Evolutionary conservation across 2,113 vertebrate genomes (phyloP).

Genomic region (Cryptomyrus ogoouensis): DNA sequence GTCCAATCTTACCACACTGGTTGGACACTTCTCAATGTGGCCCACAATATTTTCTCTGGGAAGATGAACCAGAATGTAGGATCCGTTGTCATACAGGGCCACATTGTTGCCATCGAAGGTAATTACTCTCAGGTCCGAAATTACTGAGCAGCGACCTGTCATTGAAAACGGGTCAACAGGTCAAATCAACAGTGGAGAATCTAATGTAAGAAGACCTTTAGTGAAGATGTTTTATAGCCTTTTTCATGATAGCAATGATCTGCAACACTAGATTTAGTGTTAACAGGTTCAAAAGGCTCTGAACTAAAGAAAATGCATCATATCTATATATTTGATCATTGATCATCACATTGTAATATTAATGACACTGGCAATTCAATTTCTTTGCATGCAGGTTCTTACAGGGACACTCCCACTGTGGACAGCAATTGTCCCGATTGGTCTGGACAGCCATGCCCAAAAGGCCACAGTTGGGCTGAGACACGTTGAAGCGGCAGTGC

Average conservation of each 20-base stretch:
- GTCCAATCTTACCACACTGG: constrained; percentile 71
- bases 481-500: constrained; percentile 78
- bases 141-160: constrained; percentile 86
- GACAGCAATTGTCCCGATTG: constrained; percentile 86
- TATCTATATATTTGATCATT: neutral
- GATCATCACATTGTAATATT: neutral
- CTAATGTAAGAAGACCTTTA: neutral
- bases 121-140: constrained; percentile 89
- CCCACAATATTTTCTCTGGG: constrained; percentile 83
- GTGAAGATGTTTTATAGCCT: neutral
- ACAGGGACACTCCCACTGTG: constrained; percentile 96
- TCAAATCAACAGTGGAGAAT: neutral
- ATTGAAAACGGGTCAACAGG: constrained; percentile 21
- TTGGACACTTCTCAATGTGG: constrained; percentile 87
- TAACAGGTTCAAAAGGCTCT: neutral
- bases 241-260: neutral
- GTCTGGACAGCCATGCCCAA: constrained; percentile 84
- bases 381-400: constrained; percentile 40
- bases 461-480: constrained; percentile 82
- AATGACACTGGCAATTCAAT: neutral
- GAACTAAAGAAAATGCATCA: neutral
- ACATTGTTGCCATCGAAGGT: constrained; percentile 95
- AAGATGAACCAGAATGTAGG: constrained; percentile 84
- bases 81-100: constrained; percentile 85
- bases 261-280: neutral